phyloP scores from a whole-genome alignment of 2,113 vertebrate genomes.

The Hemibagrus wyckioides region DNA sequence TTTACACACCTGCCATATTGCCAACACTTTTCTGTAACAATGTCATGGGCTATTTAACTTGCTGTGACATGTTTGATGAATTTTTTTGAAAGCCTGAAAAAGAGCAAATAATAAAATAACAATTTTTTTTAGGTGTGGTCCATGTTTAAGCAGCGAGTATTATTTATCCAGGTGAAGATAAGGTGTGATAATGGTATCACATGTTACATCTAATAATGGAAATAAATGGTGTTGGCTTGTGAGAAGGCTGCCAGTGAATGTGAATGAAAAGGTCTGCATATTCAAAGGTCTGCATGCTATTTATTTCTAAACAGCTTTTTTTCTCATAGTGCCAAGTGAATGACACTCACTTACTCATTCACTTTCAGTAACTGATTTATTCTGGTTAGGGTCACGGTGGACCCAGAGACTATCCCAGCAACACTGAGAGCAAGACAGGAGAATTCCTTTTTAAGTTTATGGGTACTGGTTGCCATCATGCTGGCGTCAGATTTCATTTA shows the following conservation, averaged over 20 bases:
- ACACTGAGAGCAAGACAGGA: not conserved
- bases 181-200: not conserved
- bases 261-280: not conserved
- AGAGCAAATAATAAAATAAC: not conserved
- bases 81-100: not conserved
- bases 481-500: not conserved
- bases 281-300: not conserved
- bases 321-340: not conserved
- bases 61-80: not conserved
- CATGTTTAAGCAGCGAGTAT: not conserved
- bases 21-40: not conserved
- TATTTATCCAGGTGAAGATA: not conserved
- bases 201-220: not conserved
- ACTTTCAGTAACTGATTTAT: not conserved
- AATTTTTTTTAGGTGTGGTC: not conserved
- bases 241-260: not conserved
- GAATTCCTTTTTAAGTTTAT: not conserved
- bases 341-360: not conserved
- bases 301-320: not conserved
- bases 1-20: constrained; percentile 21
- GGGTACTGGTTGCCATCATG: not conserved
- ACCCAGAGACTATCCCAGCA: not conserved
- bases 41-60: not conserved
- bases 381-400: not conserved
- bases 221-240: not conserved